phyloP scores from a whole-genome alignment of 35 echinoderm and acorn worm genomes.

The Antedon bifida region DNA sequence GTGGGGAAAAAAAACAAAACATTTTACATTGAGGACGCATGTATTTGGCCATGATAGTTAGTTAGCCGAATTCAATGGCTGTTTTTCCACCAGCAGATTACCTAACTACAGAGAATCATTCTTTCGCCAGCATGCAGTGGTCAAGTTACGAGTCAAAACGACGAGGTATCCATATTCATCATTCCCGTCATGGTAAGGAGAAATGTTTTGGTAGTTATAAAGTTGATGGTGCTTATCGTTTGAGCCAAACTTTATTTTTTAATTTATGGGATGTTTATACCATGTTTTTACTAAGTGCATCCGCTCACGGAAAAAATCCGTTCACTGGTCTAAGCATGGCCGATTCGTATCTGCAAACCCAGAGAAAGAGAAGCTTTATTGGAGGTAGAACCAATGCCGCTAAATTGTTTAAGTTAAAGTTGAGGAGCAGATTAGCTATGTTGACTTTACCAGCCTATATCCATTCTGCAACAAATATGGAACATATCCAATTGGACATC shows the following conservation, averaged over 20 bases:
- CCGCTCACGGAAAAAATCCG: too few relatives aligned
- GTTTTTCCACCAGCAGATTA: not conserved
- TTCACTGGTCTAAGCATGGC: too few relatives aligned
- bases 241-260: not conserved
- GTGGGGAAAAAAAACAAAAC: not conserved
- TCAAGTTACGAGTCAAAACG: not conserved
- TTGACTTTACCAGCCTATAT: constrained; percentile 18
- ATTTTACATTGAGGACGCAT: not conserved
- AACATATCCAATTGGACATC: too few relatives aligned
- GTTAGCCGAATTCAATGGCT: not conserved
- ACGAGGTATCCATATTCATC: not conserved
- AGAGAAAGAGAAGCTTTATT: constrained; percentile 8
- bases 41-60: not conserved
- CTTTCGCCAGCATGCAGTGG: not conserved
- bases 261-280: not conserved
- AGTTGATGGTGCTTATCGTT: not conserved
- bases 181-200: not conserved
- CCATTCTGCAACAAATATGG: not conserved
- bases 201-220: not conserved
- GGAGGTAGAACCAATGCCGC: constrained; percentile 16
- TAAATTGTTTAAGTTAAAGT: constrained; percentile 4
- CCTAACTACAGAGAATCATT: not conserved
- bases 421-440: constrained; percentile 1
- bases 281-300: too few relatives aligned
- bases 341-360: too few relatives aligned